Evolutionary conservation across 2,888 invertebrate genomes (phyloP).

Genomic region (Latrodectus elegans): DNA sequence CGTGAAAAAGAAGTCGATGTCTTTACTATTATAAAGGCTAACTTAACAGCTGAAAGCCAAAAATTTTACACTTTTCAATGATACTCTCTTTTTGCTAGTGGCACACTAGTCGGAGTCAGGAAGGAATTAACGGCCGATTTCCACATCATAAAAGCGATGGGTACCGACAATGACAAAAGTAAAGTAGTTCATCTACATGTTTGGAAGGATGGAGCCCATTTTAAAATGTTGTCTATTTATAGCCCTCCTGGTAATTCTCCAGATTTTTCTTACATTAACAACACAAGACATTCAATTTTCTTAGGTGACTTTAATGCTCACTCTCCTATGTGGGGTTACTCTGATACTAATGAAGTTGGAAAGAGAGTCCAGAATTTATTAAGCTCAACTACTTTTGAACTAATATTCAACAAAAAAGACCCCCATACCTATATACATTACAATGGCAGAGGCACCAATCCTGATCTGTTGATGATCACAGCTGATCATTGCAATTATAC

Average conservation of each 20-base stretch:
- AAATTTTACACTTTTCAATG: constrained; percentile 9
- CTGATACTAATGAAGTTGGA: constrained; percentile 14
- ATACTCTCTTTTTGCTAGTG: neutral
- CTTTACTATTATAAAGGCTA: constrained; percentile 30
- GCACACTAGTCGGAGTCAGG: neutral
- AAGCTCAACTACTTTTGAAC: too few species aligned
- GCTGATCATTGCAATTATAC: neutral
- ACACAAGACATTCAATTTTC: too few species aligned
- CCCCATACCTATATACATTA: constrained; percentile 10
- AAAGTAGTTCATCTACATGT: constrained; percentile 29
- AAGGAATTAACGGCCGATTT: constrained; percentile 20
- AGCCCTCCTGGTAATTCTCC: constrained; percentile 5
- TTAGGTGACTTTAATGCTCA: too few species aligned
- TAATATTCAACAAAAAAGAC: constrained; percentile 7
- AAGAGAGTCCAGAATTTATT: constrained; percentile 4
- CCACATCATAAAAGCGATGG: constrained; percentile 17
- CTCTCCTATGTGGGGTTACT: too few species aligned
- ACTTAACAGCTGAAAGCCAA: too few species aligned
- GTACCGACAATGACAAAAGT: constrained; percentile 5
- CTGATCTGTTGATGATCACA: neutral
- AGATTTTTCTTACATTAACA: constrained; percentile 4
- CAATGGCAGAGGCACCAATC: neutral
- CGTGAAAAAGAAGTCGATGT: constrained; percentile 3
- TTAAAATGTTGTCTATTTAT: constrained; percentile 22
- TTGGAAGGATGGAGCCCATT: neutral